phyloP scores from a whole-genome alignment of 1,140 invertebrate species.

The Rhagoletis zephyria region DNA sequence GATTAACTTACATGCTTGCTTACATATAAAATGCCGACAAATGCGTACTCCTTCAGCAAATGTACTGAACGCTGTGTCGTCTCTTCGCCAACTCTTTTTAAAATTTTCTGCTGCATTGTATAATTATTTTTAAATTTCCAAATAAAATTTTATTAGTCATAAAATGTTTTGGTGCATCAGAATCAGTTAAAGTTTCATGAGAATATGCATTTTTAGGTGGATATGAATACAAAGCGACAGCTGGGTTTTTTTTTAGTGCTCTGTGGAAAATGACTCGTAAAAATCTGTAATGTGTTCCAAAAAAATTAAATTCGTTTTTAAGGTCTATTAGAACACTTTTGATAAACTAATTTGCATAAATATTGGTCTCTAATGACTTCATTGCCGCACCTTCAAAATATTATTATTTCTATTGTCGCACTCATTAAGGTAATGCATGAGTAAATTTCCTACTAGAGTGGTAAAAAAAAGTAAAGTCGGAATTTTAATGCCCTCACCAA shows the following conservation, averaged over 20 bases:
- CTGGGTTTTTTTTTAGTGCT: too few relatives aligned
- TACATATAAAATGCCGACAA: not conserved
- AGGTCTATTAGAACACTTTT: not conserved
- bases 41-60: not conserved
- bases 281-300: not conserved
- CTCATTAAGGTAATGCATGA: too few relatives aligned
- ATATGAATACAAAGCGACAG: not conserved
- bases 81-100: not conserved
- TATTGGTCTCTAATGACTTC: not conserved
- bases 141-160: constrained; percentile 48
- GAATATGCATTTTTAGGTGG: not conserved
- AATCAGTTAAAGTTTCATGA: constrained; percentile 44
- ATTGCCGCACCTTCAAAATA: not conserved
- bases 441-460: too few relatives aligned
- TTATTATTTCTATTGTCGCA: not conserved
- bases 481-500: too few relatives aligned
- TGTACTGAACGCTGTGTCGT: not conserved
- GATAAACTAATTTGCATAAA: not conserved
- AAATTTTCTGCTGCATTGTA: not conserved
- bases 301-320: not conserved
- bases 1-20: not conserved
- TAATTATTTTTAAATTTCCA: constrained; percentile 11
- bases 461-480: too few relatives aligned
- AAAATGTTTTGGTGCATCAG: constrained; percentile 19
- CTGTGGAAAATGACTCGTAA: too few relatives aligned